Evolutionary conservation across 2,888 invertebrate genomes (phyloP), one percentile per base, ranked within the genome.

Genomic region (Apamea anceps): DNA sequence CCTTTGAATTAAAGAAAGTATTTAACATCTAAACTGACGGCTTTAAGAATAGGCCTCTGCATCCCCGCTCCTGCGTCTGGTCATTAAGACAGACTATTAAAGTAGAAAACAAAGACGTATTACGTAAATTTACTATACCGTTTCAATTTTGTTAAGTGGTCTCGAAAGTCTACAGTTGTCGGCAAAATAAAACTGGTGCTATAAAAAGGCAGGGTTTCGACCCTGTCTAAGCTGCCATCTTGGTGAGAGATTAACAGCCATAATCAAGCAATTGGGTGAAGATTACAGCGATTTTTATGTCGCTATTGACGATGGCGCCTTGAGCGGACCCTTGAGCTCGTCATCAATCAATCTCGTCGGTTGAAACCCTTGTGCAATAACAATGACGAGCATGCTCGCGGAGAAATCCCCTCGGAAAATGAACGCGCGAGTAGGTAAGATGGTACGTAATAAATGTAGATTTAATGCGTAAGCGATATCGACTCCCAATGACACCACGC

Each of bases 251-350:
- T 96, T 96, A 96, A 96, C 94, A 94, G 94, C 95, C 89, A 95
- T 95, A 96, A 96, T 96, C 95, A 95, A 95, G 96, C 95, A 94
- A 96, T 96, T 96, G 95, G 92, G 93, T 90, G 93, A 89, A 95
- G 95, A 96, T 96, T 96, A 95, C 95, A 93, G 93, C 94, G 93
- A 95, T 96, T 96, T 96, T 96, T 96, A 95, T 95, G 94, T 94
- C 92, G 86, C 91, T 88, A 87, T 90, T 90, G 91, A 89, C 88
- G 88, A 85, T 88, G 89, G 91, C 86, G 90, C 89, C 91, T 85
- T 67, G 60, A 68, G 77, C 80, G 81, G 82, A 73, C 85, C 85
- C 87, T 82, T 88, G 85, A 87, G 85, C 87, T 86, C 92, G 78
- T 85, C 90, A 95, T 94, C 94, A 93, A 94, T 95, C 94, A 94